Evolutionary conservation across 2,113 vertebrate species (phyloP).

Genomic region (Oostethus manadensis): DNA sequence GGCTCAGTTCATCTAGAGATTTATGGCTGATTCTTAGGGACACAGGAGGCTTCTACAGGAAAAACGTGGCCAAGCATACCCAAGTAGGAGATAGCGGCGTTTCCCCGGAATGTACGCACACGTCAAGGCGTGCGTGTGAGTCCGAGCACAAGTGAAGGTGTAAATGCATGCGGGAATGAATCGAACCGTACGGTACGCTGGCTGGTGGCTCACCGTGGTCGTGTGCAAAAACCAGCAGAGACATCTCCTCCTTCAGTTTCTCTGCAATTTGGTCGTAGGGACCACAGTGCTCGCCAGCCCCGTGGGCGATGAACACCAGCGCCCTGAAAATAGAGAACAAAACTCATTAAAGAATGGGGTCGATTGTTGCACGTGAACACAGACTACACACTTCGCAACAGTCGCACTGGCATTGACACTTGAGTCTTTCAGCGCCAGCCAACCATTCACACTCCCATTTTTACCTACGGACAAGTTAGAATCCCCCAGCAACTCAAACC

Average conservation of each 20-base stretch:
- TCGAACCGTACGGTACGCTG: not conserved
- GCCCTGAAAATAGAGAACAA: constrained; percentile 68
- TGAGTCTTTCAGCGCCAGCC: no score
- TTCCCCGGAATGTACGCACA: constrained; percentile 5
- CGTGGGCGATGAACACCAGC: constrained; percentile 84
- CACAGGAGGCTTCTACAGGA: no score
- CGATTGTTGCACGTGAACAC: no score
- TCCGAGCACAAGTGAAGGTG: constrained; percentile 3
- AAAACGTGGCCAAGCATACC: no score
- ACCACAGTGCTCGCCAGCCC: constrained; percentile 88
- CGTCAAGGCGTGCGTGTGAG: not conserved
- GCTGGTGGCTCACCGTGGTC: constrained; percentile 85
- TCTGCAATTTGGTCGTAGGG: constrained; percentile 85
- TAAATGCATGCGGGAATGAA: constrained; percentile 9
- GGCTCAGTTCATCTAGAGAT: no score
- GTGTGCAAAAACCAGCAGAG: constrained; percentile 86
- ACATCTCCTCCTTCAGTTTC: constrained; percentile 75
- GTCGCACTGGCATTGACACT: no score
- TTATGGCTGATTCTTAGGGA: no score
- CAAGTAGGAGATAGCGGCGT: not conserved
- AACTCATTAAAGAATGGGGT: not conserved
- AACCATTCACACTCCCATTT: no score
- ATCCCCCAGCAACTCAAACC: no score
- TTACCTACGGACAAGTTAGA: no score
- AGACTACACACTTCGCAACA: no score